Evolutionary conservation across 2,888 invertebrate genomes (phyloP), one percentile per base, ranked within the genome.

Genomic region (Aspidapion aeneum): DNA sequence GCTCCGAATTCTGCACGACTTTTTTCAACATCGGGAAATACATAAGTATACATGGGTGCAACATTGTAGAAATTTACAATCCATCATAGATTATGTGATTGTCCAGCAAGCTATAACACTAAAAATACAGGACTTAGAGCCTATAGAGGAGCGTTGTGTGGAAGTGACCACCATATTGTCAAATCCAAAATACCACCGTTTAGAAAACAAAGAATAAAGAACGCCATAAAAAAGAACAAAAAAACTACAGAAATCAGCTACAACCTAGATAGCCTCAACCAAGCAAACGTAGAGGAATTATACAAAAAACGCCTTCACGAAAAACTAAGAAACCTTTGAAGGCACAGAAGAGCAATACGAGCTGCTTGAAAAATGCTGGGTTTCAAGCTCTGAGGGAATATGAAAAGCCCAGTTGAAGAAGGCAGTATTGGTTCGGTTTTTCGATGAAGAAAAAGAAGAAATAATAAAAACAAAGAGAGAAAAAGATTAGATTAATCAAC

Each of bases 21-120:
- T 55, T 21, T 63, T 21, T 12, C 55, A 19, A 16, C 60, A 63
- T 50, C n/a, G 2, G 35, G 18, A 21, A 2, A 63, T 63, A 17
- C 61, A 61, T 19, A 61, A 21, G 18, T 61, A 60, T 49, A 63
- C 63, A 16, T 63, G 63, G 61, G 21, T 54, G 9, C 61, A 61
- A 48, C 20, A 55, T 1, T 21, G 48, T 9, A 22, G 54, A 35
- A 57, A 55, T 9, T 17, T 63, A 1, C 1, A 17, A 19, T 63
- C 52, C 1, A 63, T 60, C 1, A 60, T 63, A 18, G 63, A 59
- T 49, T 55, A 54, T 55, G 20, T 55, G 5, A 56, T 56, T 1
- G 9, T 5, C 1, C 55, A 49, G 5, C 58, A 52, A 35, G 48
- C 1, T 2, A 21, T 17, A n/a, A 1, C 1, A 1, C 5, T 61